A percentile compares a stretch with the other conserved stretches of the same genome.
Evolutionary conservation across 2,113 vertebrate species (phyloP).

Genomic region (Boleophthalmus pectinirostris): DNA sequence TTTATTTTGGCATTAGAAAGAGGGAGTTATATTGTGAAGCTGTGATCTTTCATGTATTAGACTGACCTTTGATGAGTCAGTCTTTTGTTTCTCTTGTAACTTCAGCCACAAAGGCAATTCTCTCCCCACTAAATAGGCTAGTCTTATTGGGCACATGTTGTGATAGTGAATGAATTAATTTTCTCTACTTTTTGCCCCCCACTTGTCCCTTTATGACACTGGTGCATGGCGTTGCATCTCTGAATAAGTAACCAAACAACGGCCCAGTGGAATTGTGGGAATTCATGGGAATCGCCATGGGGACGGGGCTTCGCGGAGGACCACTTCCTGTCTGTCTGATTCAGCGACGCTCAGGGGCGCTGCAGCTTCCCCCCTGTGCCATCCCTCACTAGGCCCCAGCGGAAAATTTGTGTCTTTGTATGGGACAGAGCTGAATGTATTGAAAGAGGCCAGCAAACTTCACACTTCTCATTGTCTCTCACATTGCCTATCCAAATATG

Average conservation of each 20-base stretch:
- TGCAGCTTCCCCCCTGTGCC: conserved; percentile 54
- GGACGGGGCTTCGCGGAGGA: conserved; percentile 63
- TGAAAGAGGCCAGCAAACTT: conserved; percentile 68
- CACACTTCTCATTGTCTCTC: conserved; percentile 69
- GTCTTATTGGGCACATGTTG: conserved; percentile 70
- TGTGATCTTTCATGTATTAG: conserved; percentile 67
- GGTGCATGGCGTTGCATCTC: conserved; percentile 56
- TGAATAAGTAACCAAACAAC: conserved; percentile 78
- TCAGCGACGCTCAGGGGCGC: conserved; percentile 73
- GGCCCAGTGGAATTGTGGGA: conserved; percentile 73
- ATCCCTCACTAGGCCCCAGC: conserved; percentile 68
- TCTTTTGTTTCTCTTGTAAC: conserved; percentile 57
- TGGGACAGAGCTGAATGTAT: conserved; percentile 60
- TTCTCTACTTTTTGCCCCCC: conserved; percentile 46
- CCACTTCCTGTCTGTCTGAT: conserved; percentile 77
- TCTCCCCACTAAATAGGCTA: conserved; percentile 61
- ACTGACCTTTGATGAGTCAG: conserved; percentile 67
- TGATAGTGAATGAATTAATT: conserved; percentile 68
- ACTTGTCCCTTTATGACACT: conserved; percentile 50
- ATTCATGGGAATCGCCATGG: conserved; percentile 77
- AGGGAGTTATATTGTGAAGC: neutral
- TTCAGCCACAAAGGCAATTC: conserved; percentile 64
- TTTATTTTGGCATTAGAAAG: neutral
- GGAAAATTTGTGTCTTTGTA: conserved; percentile 76
- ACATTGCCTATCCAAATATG: conserved; percentile 70